phyloP scores from a whole-genome alignment of 30 jellyfish, hydroid and myxozoan species.

The Hydractinia symbiolongicarpus region DNA sequence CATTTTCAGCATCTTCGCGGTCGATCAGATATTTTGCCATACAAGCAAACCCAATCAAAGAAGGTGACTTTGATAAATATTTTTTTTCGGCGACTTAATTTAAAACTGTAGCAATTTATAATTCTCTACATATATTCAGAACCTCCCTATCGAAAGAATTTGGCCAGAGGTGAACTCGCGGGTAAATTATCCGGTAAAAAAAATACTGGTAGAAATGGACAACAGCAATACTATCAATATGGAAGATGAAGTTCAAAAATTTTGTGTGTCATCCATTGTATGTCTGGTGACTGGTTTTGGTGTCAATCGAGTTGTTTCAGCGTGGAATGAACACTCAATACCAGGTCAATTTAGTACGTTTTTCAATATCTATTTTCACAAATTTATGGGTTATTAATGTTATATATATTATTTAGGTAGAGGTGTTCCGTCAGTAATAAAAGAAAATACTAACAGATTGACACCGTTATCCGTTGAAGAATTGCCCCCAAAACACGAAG shows the following conservation, averaged over 20 bases:
- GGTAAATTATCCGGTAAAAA: background rate
- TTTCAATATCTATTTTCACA: background rate
- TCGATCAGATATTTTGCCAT: no score
- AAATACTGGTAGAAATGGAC: background rate
- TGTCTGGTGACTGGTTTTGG: no score
- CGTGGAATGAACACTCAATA: background rate
- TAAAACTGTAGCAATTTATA: no score
- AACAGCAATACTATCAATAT: background rate
- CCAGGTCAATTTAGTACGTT: background rate
- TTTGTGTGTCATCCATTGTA: background rate
- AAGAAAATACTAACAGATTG: background rate
- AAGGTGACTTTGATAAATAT: no score
- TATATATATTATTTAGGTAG: background rate
- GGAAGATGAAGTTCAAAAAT: conserved; percentile 1
- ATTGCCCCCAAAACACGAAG: no score
- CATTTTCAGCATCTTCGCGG: no score
- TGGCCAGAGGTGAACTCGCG: background rate
- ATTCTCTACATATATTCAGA: no score
- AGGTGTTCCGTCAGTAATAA: background rate
- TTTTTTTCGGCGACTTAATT: no score
- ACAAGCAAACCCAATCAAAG: no score
- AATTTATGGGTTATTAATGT: background rate
- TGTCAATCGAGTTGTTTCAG: no score
- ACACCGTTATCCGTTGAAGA: no score
- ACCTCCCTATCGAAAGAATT: no score